Conservation (phyloP, 2,797 vertebrate species). For the Phaenicophaeus curvirostris region DNA sequence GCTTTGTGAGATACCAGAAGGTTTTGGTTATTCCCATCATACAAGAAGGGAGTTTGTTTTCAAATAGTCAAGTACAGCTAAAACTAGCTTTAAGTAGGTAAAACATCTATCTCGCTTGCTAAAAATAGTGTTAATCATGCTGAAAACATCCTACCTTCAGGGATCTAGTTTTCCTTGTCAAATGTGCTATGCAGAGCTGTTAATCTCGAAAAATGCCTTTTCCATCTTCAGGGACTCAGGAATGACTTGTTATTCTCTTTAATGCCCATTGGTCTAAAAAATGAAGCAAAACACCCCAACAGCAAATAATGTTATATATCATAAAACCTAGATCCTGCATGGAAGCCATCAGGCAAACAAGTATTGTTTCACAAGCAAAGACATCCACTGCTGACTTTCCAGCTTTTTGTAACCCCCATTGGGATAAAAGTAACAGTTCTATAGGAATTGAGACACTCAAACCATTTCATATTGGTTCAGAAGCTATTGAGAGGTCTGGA, state of each 20-base stretch:
- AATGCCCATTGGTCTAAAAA: neutral
- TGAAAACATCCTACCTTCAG: slow-evolving; percentile 25
- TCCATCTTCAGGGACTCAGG: neutral
- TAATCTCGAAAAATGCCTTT: neutral
- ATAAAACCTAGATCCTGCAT: neutral
- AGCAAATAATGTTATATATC: neutral
- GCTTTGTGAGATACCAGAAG: neutral
- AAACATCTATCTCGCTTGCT: neutral
- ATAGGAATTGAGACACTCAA: neutral
- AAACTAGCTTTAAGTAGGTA: neutral
- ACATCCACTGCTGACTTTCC: neutral
- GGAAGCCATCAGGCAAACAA: neutral
- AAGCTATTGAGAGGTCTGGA: neutral
- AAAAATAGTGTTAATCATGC: slow-evolving; percentile 12
- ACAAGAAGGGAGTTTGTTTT: neutral
- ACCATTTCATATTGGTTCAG: neutral
- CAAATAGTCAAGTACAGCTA: neutral
- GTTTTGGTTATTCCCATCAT: neutral
- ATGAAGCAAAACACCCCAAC: neutral
- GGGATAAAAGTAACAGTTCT: neutral
- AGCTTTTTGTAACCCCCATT: neutral
- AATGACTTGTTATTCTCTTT: neutral
- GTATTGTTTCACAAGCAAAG: neutral
- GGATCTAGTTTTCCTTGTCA: neutral
- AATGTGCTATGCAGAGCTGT: neutral